These are phyloP conservation scores for Temnothorax longispinosus DNA, from an alignment of 1,140 invertebrate species.

Conservation along the genomic window DNA sequence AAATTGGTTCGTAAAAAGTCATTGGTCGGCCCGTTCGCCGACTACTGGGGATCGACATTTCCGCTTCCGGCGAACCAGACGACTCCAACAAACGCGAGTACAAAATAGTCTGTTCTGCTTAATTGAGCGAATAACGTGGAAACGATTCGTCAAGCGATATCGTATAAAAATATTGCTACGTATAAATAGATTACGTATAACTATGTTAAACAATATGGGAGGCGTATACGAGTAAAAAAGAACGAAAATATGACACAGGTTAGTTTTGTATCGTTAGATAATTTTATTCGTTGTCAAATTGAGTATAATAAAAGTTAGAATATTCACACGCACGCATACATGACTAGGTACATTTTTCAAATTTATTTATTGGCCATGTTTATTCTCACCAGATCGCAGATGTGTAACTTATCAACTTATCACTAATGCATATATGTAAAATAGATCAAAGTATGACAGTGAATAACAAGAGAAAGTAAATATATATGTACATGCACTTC, in stretches of 20 bases:
- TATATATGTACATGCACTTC: background rate
- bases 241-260: background rate
- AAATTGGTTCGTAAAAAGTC: conserved; percentile 48
- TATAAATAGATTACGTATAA: conserved; percentile 22
- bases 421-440: background rate
- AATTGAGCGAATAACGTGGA: conserved; percentile 32
- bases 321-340: background rate
- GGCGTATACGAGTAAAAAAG: background rate
- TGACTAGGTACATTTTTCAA: background rate
- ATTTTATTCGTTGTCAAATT: background rate
- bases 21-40: conserved; percentile 3
- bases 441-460: too few species aligned
- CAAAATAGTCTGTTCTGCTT: conserved; percentile 10
- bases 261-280: background rate
- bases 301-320: background rate
- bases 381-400: background rate
- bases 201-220: background rate
- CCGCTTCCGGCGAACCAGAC: conserved; percentile 23
- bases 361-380: background rate
- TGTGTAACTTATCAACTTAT: conserved; percentile 25
- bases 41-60: conserved; percentile 3
- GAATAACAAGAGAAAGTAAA: background rate
- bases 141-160: conserved; percentile 26
- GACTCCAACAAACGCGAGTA: conserved; percentile 27
- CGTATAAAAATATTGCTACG: conserved; percentile 9